phyloP scores from a whole-genome alignment of 2,888 invertebrate genomes.

The Hyles lineata region DNA sequence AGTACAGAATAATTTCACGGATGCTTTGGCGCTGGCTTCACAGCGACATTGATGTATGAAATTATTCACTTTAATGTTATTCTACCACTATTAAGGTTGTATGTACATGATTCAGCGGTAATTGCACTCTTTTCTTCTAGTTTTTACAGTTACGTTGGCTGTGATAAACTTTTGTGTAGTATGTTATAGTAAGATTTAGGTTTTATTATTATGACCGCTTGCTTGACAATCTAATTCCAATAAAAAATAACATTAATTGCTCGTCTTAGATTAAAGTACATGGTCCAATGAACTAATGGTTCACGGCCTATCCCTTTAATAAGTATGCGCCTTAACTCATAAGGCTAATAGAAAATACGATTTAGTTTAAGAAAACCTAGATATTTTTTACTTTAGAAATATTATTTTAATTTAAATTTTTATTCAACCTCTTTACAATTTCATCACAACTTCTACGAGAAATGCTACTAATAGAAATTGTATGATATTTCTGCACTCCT shows the following conservation, averaged over 20 bases:
- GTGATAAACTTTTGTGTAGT: background rate
- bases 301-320: too few species aligned
- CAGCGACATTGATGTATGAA: conserved; percentile 42
- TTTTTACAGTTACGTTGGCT: background rate
- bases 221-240: too few species aligned
- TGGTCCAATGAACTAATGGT: too few species aligned
- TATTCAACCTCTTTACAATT: background rate
- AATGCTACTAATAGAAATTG: background rate
- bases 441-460: too few species aligned
- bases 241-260: too few species aligned
- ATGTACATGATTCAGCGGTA: background rate
- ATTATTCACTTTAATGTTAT: conserved; percentile 38
- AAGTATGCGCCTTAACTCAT: too few species aligned
- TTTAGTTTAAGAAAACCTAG: too few species aligned
- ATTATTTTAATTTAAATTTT: background rate
- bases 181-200: background rate
- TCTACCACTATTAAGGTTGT: conserved; percentile 19
- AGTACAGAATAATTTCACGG: conserved; percentile 56
- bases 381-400: background rate
- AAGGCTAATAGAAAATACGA: too few species aligned
- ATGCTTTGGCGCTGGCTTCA: conserved; percentile 48
- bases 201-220: background rate
- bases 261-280: too few species aligned
- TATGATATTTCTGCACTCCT: background rate
- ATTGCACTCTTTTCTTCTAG: background rate